Evolutionary conservation across 1,140 invertebrate species (phyloP), one percentile per base, ranked within the genome.

Genomic region (Brachystomella parvula): DNA sequence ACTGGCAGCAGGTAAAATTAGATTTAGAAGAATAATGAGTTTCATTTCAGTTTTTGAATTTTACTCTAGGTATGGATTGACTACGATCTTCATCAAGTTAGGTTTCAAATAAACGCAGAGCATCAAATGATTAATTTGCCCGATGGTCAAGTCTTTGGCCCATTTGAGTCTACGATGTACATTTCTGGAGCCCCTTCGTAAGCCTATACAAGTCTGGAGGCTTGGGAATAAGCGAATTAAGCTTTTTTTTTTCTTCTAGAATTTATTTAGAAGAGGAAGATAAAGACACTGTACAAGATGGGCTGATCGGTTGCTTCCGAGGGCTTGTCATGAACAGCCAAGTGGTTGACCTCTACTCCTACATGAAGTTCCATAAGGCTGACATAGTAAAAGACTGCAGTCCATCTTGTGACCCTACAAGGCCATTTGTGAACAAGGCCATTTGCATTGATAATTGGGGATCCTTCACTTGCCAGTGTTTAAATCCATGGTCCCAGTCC

Each of bases 381-480:
- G 89, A 92, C 78, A 92, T 95, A 63, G 90, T 92, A 39, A 89
- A 89, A 77, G 90, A 93, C 76, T 96, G 93, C 75, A 91, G 90
- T 76, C 91, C 92, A 2, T 93, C 89, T 0, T 96, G 93, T 79
- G 89, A 92, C 71, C 90, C 92, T n/a, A n/a, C n/a, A 0, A 93
- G 94, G 76, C 92, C 93, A 26, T 96, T 93, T 77, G 84, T 89
- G 78, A 94, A 96, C 77, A 89, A 87, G 32, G 92, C 89, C 0
- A 85, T 83, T 66, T 96, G 93, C 78, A 88, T 91, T 70, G 93
- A 96, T 78, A 81, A 90, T 1, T 96, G 93, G 93, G 92, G 89
- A 47, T 88, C 86, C 17, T 95, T 94, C 76, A 85, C 63, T 19
- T 67, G 64, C 47, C 87, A 91, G 63, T 92, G 89, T 78, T 85